Base-by-base conservation (phyloP, 2,797 vertebrate species). In the Limosa lapponica region DNA sequence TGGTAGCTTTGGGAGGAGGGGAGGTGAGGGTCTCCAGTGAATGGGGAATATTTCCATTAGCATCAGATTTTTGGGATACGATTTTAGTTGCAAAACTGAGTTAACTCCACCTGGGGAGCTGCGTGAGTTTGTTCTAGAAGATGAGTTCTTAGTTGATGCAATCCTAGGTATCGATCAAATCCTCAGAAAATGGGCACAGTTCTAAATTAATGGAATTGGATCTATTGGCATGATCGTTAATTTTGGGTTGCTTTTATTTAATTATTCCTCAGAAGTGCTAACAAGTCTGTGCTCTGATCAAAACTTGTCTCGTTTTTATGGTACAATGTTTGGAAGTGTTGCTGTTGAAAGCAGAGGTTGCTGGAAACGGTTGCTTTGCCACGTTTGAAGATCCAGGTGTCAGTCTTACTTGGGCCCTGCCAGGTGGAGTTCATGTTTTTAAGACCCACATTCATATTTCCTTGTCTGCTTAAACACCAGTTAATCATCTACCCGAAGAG, bases 21-120 rank as follows among this genome's bases (percentile, higher is more conserved):
- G 46, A 87, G 64, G 66, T 59, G 70, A 69, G 39, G 92, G 93
- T 95, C 94, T 96, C 27, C 52, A 71, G 66, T 74, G 92, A 95
- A 32, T 65, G 81, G 77, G 48, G 61, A 89, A 71, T 51, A 34
- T 73, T 93, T 89, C 73, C 34, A 73, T 49, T 34, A 41, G 27
- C 19, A 77, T 89, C 32, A 65, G 22, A 32, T 85, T 77, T 87
- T 83, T n/a, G 82, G 73, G 37, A 24, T 90, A n/a, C 0, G 2
- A 16, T 49, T 91, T 93, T 54, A 71, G 28, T 89, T 71, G 67
- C 49, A 80, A 51, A 92, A 52, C 19, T 14, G 41, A 87, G 34
- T 67, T 64, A 92, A 84, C 66, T 84, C 44, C 22, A 36, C 25
- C 64, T 71, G 37, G 30, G 52, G 22, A 51, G 55, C 22, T 84